Evolutionary conservation across 2,797 vertebrate species (phyloP), one percentile per base, ranked within the genome.

Genomic region (Neostethus bicornis): DNA sequence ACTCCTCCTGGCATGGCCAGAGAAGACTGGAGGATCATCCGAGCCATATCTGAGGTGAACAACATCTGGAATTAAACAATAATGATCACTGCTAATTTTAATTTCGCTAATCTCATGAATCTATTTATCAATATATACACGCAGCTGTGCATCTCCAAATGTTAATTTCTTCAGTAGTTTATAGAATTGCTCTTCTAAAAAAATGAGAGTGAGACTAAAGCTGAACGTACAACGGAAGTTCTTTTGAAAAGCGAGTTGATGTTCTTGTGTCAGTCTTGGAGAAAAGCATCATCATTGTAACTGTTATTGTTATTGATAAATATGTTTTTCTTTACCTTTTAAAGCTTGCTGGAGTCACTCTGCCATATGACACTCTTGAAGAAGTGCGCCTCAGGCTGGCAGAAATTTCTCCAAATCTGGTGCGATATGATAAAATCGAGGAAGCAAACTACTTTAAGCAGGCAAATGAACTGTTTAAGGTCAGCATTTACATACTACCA

Each of bases 11-110:
- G 94, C 28, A 77, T 93, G 89, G 94, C 94, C 20, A 92, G 94
- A 77, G 95, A 96, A 80, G 95, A 97, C 87, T 96, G 94, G 95
- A 95, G 64, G 83, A 95, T 96, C 67, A 90, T 96, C 63, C 91
- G 94, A 76, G 95, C 93, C n/a, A 57, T 96, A 60, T 95, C 95
- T 47, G 95, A 96, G 93, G 95, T 96, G 87, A 64, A 52, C 20
- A 38, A 32, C 34, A 25, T 2, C 16, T 32, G 47, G 35, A 10
- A 4, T 13, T 5, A 13, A 13, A 31, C 7, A 13, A 34, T 34
- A n/a, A 7, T n/a, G 12, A 32, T 6, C 4, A 14, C 13, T 1
- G 34, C n/a, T 34, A 34, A 34, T n/a, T n/a, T 14, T 14, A 32
- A 32, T 14, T 32, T 32, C 31, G 32, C 31, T 11, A 1, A 4